phyloP scores from a whole-genome alignment of 2,113 vertebrate genomes.

The Hylia prasina region DNA sequence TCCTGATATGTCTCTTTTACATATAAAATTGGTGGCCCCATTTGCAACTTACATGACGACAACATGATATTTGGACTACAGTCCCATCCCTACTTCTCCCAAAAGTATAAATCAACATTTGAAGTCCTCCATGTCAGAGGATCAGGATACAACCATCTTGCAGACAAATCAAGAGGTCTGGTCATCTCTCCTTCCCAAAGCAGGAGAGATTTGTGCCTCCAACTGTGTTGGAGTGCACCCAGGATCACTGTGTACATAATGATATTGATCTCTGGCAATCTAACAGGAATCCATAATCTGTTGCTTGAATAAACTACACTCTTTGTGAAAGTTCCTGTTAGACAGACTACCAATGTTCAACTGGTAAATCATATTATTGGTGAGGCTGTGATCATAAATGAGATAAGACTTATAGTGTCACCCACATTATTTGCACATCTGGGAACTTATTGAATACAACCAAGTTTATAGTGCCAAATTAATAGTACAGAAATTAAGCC shows the following conservation, averaged over 20 bases:
- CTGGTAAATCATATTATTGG: neutral
- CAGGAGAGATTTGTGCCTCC: neutral
- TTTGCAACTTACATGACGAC: too few species aligned
- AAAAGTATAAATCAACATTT: neutral
- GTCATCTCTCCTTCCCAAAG: neutral
- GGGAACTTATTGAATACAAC: neutral
- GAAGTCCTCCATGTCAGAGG: neutral
- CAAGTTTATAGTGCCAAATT: neutral
- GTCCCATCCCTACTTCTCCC: neutral
- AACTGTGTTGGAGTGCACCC: neutral
- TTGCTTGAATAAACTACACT: neutral
- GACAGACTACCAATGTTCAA: neutral
- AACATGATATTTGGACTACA: neutral
- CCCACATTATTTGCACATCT: neutral
- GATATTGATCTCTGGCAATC: neutral
- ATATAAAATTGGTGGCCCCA: too few species aligned
- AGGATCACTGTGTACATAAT: neutral
- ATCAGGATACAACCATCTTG: neutral
- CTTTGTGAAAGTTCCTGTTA: neutral
- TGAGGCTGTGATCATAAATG: neutral
- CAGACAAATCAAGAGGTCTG: neutral
- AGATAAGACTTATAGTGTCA: neutral
- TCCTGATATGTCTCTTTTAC: neutral
- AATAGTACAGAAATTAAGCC: neutral
- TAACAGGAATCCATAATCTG: neutral